phyloP scores from a whole-genome alignment of 2,888 invertebrate species.

The Ctena decussata region DNA sequence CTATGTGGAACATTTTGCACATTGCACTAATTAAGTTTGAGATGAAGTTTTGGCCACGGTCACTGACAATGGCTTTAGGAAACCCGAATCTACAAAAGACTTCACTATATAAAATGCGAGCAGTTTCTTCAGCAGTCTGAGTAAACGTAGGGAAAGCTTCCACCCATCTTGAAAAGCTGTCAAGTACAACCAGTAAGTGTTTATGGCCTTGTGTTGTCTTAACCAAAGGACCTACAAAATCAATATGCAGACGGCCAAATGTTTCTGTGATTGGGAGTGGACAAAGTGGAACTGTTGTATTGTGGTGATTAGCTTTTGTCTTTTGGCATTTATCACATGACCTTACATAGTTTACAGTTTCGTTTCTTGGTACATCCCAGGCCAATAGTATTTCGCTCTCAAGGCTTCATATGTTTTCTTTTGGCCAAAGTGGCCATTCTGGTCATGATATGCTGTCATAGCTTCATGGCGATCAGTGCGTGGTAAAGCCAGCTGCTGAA shows the following conservation, averaged over 20 bases:
- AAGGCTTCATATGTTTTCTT: conserved; percentile 51
- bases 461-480: conserved; percentile 35
- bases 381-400: conserved; percentile 58
- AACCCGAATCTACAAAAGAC: no score
- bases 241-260: conserved; percentile 55
- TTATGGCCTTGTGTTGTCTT: no score
- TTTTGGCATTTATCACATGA: conserved; percentile 44
- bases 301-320: conserved; percentile 29
- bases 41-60: no score
- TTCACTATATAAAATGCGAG: no score
- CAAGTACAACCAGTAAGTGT: no score
- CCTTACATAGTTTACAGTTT: conserved; percentile 44
- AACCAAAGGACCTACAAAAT: conserved; percentile 46
- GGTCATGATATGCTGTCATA: conserved; percentile 55
- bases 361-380: conserved; percentile 60
- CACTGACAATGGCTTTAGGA: no score
- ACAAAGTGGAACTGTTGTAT: conserved; percentile 28
- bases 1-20: no score
- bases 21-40: no score
- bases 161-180: no score
- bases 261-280: conserved; percentile 36
- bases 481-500: conserved; percentile 47
- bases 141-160: no score
- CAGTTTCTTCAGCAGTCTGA: no score
- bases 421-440: conserved; percentile 41